Evolutionary conservation across 2,113 vertebrate species (phyloP).

Genomic region (Vimba vimba): DNA sequence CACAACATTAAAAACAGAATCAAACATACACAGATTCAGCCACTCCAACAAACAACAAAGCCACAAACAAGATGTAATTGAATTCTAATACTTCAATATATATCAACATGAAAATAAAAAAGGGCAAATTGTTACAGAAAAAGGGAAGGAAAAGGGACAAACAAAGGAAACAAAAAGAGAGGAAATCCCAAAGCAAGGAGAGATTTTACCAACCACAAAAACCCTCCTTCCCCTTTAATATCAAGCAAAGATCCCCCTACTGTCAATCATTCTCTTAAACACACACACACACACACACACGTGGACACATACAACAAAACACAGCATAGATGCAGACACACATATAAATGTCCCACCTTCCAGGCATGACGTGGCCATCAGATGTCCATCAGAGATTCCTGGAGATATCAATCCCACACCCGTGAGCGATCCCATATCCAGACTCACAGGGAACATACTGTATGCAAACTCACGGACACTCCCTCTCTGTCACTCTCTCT

Average conservation of each 20-base stretch:
- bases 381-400: constrained; percentile 9
- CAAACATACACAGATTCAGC: constrained; percentile 9
- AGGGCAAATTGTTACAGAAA: not conserved
- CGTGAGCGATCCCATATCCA: constrained; percentile 13
- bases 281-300: constrained; percentile 30
- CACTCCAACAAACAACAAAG: not conserved
- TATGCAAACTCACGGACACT: constrained; percentile 16
- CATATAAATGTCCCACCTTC: constrained; percentile 19
- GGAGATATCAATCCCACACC: constrained; percentile 6
- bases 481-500: not conserved
- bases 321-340: constrained; percentile 21
- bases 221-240: not conserved
- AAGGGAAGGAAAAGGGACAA: constrained; percentile 4
- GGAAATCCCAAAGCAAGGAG: not conserved
- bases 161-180: not conserved
- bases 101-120: not conserved
- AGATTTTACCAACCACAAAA: constrained; percentile 66
- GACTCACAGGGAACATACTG: not conserved
- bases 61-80: too few relatives aligned
- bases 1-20: too few relatives aligned
- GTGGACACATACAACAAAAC: constrained; percentile 40
- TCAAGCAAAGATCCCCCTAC: not conserved
- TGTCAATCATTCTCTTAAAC: not conserved
- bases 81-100: not conserved
- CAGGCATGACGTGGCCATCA: not conserved